These are phyloP conservation scores for Bombus fervidus DNA, from an alignment of 1,140 invertebrate species.

Conservation along the genomic window DNA sequence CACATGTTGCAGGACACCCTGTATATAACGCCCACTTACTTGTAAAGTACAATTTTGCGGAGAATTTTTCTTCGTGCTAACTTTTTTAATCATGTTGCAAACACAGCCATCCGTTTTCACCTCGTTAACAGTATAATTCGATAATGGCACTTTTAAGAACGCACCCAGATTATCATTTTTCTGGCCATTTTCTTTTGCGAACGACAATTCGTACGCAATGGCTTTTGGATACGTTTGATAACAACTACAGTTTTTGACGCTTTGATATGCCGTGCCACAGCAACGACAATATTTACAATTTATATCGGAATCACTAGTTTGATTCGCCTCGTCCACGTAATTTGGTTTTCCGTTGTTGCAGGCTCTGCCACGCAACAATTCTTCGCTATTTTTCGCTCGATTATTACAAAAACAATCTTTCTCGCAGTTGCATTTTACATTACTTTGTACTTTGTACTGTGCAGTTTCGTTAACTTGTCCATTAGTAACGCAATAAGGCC, in stretches of 20 bases:
- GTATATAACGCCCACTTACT: slow-evolving; percentile 44
- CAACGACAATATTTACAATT: slow-evolving; percentile 70
- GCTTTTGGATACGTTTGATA: slow-evolving; percentile 74
- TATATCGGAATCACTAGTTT: slow-evolving; percentile 42
- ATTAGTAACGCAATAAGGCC: slow-evolving; percentile 17
- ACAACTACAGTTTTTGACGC: slow-evolving; percentile 69
- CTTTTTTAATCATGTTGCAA: slow-evolving; percentile 62
- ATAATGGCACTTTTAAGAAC: slow-evolving; percentile 49
- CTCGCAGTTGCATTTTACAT: slow-evolving; percentile 61
- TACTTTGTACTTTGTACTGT: slow-evolving; percentile 61
- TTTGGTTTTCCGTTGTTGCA: slow-evolving; percentile 42
- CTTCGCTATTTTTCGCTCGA: slow-evolving; percentile 35
- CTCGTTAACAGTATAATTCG: slow-evolving; percentile 35
- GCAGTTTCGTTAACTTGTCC: slow-evolving; percentile 9
- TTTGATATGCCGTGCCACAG: slow-evolving; percentile 74
- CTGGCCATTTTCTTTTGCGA: slow-evolving; percentile 60
- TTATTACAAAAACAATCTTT: slow-evolving; percentile 65
- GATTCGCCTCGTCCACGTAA: slow-evolving; percentile 18
- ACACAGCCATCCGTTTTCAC: slow-evolving; percentile 59
- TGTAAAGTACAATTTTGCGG: slow-evolving; percentile 67
- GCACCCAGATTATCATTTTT: slow-evolving; percentile 27
- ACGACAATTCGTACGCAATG: slow-evolving; percentile 79
- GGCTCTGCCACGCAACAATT: not conserved
- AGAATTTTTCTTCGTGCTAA: slow-evolving; percentile 33
- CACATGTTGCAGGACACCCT: too few species aligned